These are phyloP conservation scores for Dorcus parallelipipedus DNA, from an alignment of 2,888 invertebrate genomes.

Conservation along the genomic window DNA sequence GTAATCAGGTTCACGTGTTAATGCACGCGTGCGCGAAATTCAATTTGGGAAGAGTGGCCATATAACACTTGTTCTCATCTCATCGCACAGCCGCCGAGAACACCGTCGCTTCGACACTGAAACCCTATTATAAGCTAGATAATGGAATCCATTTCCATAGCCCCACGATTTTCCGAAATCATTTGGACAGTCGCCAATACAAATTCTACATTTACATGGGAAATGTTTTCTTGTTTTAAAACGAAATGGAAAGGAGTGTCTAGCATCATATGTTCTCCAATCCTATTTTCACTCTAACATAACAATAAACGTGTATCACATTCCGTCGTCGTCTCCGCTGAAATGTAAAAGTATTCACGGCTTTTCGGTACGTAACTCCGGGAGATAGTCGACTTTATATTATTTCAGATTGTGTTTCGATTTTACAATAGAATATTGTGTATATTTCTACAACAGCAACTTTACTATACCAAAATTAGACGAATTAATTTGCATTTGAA, in stretches of 20 bases:
- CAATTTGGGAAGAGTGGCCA: conserved; percentile 42
- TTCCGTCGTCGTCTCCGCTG: too few species aligned
- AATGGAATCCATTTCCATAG: conserved; percentile 42
- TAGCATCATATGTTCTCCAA: too few species aligned
- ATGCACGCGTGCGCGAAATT: conserved; percentile 43
- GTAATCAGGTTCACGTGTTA: conserved; percentile 35
- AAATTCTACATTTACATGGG: conserved; percentile 23
- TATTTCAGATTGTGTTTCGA: too few species aligned
- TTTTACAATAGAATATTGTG: too few species aligned
- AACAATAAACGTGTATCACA: too few species aligned
- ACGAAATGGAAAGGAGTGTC: neutral
- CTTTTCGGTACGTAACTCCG: too few species aligned
- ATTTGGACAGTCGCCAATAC: conserved; percentile 32
- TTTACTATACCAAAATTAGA: too few species aligned
- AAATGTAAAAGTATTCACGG: too few species aligned
- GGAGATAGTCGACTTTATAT: too few species aligned
- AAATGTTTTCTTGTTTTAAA: conserved; percentile 1
- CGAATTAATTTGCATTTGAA: too few species aligned
- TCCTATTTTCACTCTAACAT: too few species aligned
- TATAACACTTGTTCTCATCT: conserved; percentile 41
- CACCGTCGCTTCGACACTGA: conserved; percentile 22
- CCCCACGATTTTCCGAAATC: conserved; percentile 19
- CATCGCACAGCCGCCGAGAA: conserved; percentile 16
- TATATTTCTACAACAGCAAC: too few species aligned
- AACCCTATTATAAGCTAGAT: conserved; percentile 43